These are phyloP conservation scores for Tholera decimalis DNA, from an alignment of 2,888 invertebrate genomes.

Conservation along the genomic window DNA sequence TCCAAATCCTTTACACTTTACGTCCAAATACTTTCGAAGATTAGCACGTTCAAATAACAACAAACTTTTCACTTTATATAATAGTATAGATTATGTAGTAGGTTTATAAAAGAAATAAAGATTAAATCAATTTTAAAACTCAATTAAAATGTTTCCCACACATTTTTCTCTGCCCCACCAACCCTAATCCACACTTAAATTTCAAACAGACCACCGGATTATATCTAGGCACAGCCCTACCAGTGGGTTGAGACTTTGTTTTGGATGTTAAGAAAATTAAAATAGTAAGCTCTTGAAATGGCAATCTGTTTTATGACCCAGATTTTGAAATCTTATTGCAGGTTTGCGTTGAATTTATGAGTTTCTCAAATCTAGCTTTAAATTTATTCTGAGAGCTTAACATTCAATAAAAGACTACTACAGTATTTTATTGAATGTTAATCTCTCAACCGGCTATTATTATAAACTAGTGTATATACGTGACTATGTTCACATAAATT, in stretches of 20 bases:
- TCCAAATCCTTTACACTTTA: no score
- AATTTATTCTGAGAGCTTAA: conserved; percentile 1
- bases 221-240: conserved; percentile 42
- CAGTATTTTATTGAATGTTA: conserved; percentile 20
- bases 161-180: no score
- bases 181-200: conserved; percentile 37
- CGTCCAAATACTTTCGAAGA: no score
- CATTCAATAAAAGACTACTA: no score
- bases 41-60: no score
- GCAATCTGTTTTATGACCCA: conserved; percentile 31
- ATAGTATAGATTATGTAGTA: no score
- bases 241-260: conserved; percentile 30
- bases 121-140: no score
- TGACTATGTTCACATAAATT: no score
- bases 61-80: no score
- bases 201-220: conserved; percentile 37
- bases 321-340: conserved; percentile 29
- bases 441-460: not conserved
- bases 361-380: conserved; percentile 7
- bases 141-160: no score
- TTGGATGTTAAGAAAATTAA: conserved; percentile 58
- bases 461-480: not conserved
- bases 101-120: no score
- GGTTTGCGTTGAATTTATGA: conserved; percentile 22
- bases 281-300: conserved; percentile 45